Conservation (phyloP, 2,797 vertebrate species). For the Parauchenoglanis ngamensis region DNA sequence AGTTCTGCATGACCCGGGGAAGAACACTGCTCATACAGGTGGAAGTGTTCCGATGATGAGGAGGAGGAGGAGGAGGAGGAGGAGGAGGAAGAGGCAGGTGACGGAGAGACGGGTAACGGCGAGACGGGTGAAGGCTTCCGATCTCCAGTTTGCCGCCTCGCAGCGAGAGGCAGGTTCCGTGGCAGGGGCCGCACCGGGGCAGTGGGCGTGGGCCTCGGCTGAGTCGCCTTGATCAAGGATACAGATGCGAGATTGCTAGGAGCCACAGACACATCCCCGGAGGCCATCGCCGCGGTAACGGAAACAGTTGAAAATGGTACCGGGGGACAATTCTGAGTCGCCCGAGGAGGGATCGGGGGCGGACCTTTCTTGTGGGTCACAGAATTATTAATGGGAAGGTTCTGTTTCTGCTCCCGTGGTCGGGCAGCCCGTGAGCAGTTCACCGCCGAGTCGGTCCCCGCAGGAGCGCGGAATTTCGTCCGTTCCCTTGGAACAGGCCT, state of each 20-base stretch:
- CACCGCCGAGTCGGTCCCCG: background rate
- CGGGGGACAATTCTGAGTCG: constrained; percentile 79
- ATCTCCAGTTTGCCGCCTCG: constrained; percentile 24
- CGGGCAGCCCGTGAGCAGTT: background rate
- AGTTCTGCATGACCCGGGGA: constrained; percentile 47
- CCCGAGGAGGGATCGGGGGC: constrained; percentile 87
- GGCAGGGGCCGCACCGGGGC: constrained; percentile 51
- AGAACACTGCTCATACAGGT: constrained; percentile 55
- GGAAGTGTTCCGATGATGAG: constrained; percentile 35
- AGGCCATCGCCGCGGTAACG: background rate
- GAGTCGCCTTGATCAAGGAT: background rate
- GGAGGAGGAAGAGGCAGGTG: background rate
- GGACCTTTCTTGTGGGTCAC: constrained; percentile 24
- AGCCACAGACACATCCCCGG: background rate
- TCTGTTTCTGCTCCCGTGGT: constrained; percentile 1
- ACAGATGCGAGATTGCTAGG: background rate
- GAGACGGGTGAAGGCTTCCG: constrained; percentile 49
- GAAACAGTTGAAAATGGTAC: constrained; percentile 70
- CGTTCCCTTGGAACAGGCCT: constrained; percentile 83
- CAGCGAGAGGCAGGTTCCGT: constrained; percentile 55
- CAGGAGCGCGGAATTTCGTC: constrained; percentile 72
- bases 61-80: constrained; percentile 7
- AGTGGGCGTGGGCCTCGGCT: constrained; percentile 11
- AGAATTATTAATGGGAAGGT: background rate
- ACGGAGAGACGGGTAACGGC: constrained; percentile 28